phyloP scores from a whole-genome alignment of 2,888 invertebrate genomes.

The Lingula anatina region DNA sequence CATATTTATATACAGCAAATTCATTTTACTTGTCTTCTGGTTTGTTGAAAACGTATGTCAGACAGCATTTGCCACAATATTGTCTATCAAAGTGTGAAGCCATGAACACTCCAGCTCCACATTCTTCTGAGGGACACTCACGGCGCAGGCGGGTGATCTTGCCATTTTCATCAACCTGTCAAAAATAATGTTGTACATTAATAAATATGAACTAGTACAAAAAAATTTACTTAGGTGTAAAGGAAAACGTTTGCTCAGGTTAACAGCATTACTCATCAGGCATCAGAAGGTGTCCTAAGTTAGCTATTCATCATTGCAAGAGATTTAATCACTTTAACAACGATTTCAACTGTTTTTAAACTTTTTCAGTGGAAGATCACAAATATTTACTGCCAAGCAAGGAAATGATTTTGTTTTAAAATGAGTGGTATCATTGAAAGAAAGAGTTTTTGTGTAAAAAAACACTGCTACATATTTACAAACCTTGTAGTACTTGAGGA shows the following conservation, averaged over 20 bases:
- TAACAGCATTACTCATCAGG: too few relatives aligned
- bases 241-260: too few relatives aligned
- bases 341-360: too few relatives aligned
- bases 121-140: constrained; percentile 94
- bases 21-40: constrained; percentile 64
- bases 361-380: too few relatives aligned
- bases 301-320: too few relatives aligned
- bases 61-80: constrained; percentile 98
- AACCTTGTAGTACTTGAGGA: constrained; percentile 98
- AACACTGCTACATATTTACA: too few relatives aligned
- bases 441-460: too few relatives aligned
- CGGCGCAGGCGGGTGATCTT: constrained; percentile 94
- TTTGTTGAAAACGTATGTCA: constrained; percentile 81
- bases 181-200: constrained; percentile 11
- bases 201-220: background rate
- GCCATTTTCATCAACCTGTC: constrained; percentile 95
- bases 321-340: too few relatives aligned
- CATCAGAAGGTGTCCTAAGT: too few relatives aligned
- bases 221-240: too few relatives aligned
- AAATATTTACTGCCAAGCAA: background rate
- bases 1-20: too few relatives aligned
- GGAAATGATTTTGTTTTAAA: background rate
- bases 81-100: constrained; percentile 98
- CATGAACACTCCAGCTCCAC: constrained; percentile 99
- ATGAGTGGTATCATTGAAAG: background rate